These are phyloP conservation scores for Elephantulus edwardii DNA, from an alignment of 2,113 vertebrate species.

Conservation along the genomic window DNA sequence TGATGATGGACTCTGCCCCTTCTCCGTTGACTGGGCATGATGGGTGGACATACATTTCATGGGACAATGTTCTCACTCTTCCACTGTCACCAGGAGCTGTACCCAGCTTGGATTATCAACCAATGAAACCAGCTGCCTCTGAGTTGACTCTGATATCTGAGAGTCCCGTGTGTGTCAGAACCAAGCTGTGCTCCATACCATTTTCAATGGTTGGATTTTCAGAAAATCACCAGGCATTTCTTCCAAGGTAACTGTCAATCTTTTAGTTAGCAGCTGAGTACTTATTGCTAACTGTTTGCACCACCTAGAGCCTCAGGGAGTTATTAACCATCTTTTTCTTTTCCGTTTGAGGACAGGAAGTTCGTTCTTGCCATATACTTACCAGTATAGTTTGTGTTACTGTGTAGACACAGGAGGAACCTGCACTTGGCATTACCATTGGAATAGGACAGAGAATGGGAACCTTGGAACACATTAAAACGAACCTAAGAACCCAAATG, in stretches of 20 bases:
- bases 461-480: neutral
- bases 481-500: conserved; percentile 8
- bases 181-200: neutral
- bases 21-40: neutral
- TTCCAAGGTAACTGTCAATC: neutral
- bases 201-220: neutral
- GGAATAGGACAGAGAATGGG: neutral
- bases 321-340: neutral
- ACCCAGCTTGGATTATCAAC: neutral
- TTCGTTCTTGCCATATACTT: neutral
- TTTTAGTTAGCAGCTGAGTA: neutral
- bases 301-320: neutral
- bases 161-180: neutral
- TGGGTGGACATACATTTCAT: neutral
- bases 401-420: neutral
- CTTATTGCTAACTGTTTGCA: neutral
- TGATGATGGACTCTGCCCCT: neutral
- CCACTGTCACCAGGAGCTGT: neutral
- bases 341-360: neutral
- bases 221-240: neutral
- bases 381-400: neutral
- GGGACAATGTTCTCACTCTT: neutral
- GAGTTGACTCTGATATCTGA: neutral
- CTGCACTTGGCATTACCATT: neutral
- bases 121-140: neutral